phyloP scores from a whole-genome alignment of 2,797 vertebrate genomes.

The Gastrophryne carolinensis region DNA sequence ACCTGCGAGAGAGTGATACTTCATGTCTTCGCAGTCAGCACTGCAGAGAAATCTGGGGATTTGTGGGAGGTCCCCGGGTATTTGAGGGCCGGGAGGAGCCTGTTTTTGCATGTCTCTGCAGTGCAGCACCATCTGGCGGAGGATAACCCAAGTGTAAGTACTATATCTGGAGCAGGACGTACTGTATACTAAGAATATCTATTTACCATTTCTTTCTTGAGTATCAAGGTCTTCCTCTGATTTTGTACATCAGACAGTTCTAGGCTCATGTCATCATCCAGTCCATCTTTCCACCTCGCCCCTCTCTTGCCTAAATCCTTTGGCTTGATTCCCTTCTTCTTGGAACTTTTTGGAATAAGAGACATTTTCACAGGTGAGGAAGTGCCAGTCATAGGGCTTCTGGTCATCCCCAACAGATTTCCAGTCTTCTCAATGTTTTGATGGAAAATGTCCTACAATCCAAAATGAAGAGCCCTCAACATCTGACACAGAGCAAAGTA shows the following conservation, averaged over 20 bases:
- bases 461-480: constrained; percentile 5
- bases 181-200: no score
- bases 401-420: constrained; percentile 74
- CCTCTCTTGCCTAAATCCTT: constrained; percentile 82
- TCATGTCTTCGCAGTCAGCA: no score
- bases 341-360: constrained; percentile 75
- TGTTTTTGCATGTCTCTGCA: no score
- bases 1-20: no score
- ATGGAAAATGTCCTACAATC: constrained; percentile 90
- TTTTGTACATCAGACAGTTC: constrained; percentile 81
- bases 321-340: constrained; percentile 80
- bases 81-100: no score
- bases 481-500: no score
- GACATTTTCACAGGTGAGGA: constrained; percentile 66
- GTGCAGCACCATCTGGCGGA: no score
- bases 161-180: no score
- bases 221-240: constrained; percentile 72
- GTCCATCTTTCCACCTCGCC: constrained; percentile 71
- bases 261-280: constrained; percentile 64
- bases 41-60: no score
- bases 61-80: no score
- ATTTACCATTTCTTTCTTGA: constrained; percentile 52
- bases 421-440: constrained; percentile 85
- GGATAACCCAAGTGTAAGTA: no score
- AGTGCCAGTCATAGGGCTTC: constrained; percentile 69